Evolutionary conservation across 2,888 invertebrate genomes (phyloP), one percentile per base, ranked within the genome.

Genomic region (Troides helena): DNA sequence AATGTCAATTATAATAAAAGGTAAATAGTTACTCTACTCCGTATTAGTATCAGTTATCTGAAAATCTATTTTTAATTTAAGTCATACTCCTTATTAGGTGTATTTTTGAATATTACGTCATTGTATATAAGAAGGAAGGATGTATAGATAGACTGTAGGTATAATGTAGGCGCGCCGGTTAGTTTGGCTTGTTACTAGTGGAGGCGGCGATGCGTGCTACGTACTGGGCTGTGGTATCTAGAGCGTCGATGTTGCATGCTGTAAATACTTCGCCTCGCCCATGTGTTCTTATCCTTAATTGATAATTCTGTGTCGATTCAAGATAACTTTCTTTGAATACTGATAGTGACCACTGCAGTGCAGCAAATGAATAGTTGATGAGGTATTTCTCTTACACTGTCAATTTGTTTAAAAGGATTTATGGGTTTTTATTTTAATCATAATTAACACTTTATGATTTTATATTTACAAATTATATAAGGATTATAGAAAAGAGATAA

Each of bases 91-190:
- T 78, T 90, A 87, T 83, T 88, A 82, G 85, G 89, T 90, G 90
- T 92, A 92, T 92, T 92, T 92, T 91, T 86, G 90, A 87, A 78
- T 86, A 92, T 93, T 92, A 93, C 93, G 92, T 93, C 92, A 93
- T 88, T 86, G 80, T 80, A 80, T 79, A 77, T 77, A 78, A 75
- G 78, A 73, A 78, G 79, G 82, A 79, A 78, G 77, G 71, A 73
- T 69, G 58, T 65, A 69, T 72, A 58, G 57, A n/a, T 74, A 73
- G 70, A 66, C 70, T 57, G 46, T 62, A 62, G 43, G 50, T 64
- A 60, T 68, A 46, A 18, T 25, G 58, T 64, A 69, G 53, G 18
- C n/a, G 53, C 30, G 61, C 70, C 70, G 67, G 64, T 25, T 68
- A 72, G 64, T 18, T 71, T 66, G 43, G 66, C 71, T 74, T 69